Evolutionary conservation across 1,140 invertebrate genomes (phyloP), one percentile per base, ranked within the genome.

Genomic region (Oncopodura yosiiana): DNA sequence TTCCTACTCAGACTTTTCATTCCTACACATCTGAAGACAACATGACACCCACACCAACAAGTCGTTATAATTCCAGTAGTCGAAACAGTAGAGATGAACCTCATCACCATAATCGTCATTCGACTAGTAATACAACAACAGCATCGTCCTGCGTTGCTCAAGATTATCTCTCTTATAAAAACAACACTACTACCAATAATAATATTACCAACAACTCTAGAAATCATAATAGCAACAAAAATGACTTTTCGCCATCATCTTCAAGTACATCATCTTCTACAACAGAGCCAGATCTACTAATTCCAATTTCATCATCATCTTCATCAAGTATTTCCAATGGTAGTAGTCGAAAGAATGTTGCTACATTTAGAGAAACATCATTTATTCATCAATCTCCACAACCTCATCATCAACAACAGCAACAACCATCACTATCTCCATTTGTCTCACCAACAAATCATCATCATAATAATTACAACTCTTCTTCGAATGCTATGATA

Each of bases 1-100:
- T 37, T 61, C 60, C 38, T 61, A 61, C 41, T 54, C 54, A 19
- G 60, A 61, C 24, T 61, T 61, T 41, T 42, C 51, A 18, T 57
- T 29, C 36, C 46, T 39, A 9, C 30, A 9, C 8, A 9, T 34
- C 30, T n/a, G 30, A n/a, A 21, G 34, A 43, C 18, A 49, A 58
- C 9, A 19, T 18, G 34, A 48, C 52, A 27, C 19, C 52, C 3
- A 14, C 16, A 36, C 41, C 53, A 34, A 34, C 30, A 34, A 34
- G 30, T 9, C 6, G 8, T n/a, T n/a, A n/a, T n/a, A n/a, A n/a
- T n/a, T n/a, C n/a, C n/a, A n/a, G n/a, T n/a, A n/a, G n/a, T n/a
- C n/a, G n/a, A n/a, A n/a, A n/a, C n/a, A n/a, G n/a, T n/a, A n/a
- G n/a, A n/a, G n/a, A n/a, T n/a, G n/a, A 34, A 34, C 30, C 30